Evolutionary conservation across 2,888 invertebrate genomes (phyloP).

Genomic region (Coenonympha arcania): DNA sequence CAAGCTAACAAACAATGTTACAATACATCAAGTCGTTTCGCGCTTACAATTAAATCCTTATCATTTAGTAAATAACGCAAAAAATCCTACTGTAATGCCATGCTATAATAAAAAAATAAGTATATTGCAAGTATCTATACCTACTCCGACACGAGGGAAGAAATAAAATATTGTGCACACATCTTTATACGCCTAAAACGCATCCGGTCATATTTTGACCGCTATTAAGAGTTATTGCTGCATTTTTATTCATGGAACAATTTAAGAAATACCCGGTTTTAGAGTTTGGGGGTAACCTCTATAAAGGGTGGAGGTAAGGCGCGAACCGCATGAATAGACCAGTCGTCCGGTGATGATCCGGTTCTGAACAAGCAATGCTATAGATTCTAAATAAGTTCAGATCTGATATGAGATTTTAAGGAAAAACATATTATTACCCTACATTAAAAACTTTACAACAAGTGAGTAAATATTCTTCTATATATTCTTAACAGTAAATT

Average conservation of each 20-base stretch:
- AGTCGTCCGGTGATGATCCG: not conserved
- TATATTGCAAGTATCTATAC: no score
- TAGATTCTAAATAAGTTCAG: not conserved
- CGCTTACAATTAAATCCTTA: no score
- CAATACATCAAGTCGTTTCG: not conserved
- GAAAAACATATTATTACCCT: no score
- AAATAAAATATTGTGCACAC: conserved; percentile 3
- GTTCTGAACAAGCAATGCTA: not conserved
- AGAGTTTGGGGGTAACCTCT: conserved; percentile 30
- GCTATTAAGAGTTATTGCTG: conserved; percentile 64
- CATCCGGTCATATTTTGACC: conserved; percentile 61
- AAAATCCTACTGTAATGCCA: no score
- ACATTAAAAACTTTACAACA: no score
- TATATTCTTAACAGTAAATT: no score
- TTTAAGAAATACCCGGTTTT: conserved; percentile 51
- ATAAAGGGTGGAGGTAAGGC: conserved; percentile 19
- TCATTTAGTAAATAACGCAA: no score
- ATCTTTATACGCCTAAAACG: conserved; percentile 44
- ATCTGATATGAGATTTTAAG: not conserved
- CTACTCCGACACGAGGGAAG: not conserved
- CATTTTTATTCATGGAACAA: conserved; percentile 70
- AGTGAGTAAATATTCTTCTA: no score
- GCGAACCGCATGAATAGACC: not conserved
- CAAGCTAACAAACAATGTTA: no score
- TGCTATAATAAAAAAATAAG: no score